A percentile compares a stretch with the other conserved stretches of the same genome.
These are phyloP conservation scores for Tetrax tetrax DNA, from an alignment of 2,113 vertebrate genomes.

Conservation along the genomic window DNA sequence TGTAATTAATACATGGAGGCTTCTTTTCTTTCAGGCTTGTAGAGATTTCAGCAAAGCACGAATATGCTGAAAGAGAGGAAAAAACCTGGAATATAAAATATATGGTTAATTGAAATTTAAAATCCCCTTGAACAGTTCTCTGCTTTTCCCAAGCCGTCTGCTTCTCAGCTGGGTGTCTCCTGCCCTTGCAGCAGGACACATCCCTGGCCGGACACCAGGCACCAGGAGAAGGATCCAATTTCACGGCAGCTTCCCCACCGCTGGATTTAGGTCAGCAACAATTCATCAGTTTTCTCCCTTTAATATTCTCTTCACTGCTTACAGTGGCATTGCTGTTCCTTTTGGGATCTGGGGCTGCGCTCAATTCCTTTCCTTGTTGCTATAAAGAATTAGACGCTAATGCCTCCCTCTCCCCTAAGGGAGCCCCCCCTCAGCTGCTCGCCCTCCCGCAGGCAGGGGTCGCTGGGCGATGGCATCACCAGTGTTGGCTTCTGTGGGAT, in stretches of 20 bases:
- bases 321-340: neutral
- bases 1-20: neutral
- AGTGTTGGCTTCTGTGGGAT: rapidly evolving
- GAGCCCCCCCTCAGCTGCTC: neutral
- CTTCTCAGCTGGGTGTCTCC: neutral
- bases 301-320: neutral
- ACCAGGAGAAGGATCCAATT: neutral
- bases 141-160: neutral
- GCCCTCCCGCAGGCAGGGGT: neutral
- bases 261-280: neutral
- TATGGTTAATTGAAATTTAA: neutral
- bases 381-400: neutral
- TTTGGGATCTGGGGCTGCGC: neutral
- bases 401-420: neutral
- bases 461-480: rapidly evolving
- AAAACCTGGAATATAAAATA: neutral
- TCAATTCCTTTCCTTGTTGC: neutral
- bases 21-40: neutral
- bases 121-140: neutral
- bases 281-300: neutral
- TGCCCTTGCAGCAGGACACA: neutral
- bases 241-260: neutral
- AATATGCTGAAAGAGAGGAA: neutral
- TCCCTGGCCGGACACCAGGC: neutral
- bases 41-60: neutral